Conservation (phyloP, 2,113 vertebrate species). For the Sigmodon hispidus region DNA sequence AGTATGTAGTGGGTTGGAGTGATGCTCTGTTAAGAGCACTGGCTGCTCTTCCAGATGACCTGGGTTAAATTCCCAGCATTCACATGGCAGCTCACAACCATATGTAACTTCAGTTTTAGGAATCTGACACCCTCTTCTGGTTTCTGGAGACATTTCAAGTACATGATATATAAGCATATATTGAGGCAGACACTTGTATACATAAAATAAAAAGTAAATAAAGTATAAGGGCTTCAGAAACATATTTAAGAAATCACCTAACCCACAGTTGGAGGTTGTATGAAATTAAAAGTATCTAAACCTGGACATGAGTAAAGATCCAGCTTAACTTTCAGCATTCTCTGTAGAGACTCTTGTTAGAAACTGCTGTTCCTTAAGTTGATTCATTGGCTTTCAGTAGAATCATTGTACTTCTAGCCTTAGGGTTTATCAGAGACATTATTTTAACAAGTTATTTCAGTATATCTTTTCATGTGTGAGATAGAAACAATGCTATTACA, state of each 20-base stretch:
- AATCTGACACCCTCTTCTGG: too few relatives aligned
- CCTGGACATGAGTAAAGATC: not conserved
- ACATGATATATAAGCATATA: not conserved
- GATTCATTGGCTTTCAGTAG: not conserved
- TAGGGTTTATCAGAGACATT: slow-evolving; percentile 21
- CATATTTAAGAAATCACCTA: not conserved
- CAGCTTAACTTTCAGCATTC: not conserved
- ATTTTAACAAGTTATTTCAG: not conserved
- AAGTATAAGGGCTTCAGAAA: not conserved
- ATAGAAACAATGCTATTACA: slow-evolving; percentile 4
- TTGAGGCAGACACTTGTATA: not conserved
- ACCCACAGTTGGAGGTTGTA: not conserved
- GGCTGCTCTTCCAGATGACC: not conserved
- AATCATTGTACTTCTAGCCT: slow-evolving; percentile 35
- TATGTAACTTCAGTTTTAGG: not conserved
- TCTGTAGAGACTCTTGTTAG: slow-evolving; percentile 26
- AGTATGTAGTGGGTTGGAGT: not conserved
- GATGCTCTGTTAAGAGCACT: not conserved
- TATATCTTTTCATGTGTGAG: not conserved
- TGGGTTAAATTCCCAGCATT: not conserved
- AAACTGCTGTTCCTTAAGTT: not conserved
- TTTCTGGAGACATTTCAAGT: not conserved
- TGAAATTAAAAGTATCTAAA: not conserved
- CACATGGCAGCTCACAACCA: not conserved
- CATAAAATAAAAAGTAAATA: not conserved